A percentile compares a stretch with the other conserved stretches of the same genome.
phyloP scores from a whole-genome alignment of 2,888 invertebrate genomes.

The Ecliptopera silaceata region DNA sequence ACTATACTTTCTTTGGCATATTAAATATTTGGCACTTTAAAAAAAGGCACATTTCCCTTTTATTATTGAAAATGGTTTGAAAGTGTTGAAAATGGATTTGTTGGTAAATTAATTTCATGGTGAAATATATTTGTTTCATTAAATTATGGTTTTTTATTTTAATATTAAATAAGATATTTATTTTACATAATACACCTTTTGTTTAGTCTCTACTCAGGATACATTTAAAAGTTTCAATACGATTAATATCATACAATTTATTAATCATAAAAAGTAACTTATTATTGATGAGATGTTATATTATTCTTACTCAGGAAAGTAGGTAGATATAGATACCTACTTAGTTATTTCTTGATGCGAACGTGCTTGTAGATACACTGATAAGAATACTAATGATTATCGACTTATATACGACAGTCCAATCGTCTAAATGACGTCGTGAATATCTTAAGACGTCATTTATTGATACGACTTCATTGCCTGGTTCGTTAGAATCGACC shows the following conservation, averaged over 20 bases:
- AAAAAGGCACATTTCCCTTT: slow-evolving; percentile 81
- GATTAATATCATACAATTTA: no score
- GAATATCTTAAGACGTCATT: no score
- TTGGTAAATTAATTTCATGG: slow-evolving; percentile 83
- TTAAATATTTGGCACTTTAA: slow-evolving; percentile 82
- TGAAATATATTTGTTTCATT: slow-evolving; percentile 84
- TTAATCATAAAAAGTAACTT: no score
- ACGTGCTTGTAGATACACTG: slow-evolving; percentile 28
- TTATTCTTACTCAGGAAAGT: slow-evolving; percentile 28
- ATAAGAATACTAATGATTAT: slow-evolving; percentile 32
- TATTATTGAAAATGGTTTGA: slow-evolving; percentile 81
- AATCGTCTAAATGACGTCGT: no score
- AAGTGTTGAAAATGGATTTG: slow-evolving; percentile 84
- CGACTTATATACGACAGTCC: no score
- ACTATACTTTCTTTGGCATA: slow-evolving; percentile 65
- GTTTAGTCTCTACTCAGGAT: no score
- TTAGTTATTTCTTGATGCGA: slow-evolving; percentile 38
- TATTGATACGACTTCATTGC: no score
- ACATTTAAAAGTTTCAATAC: no score
- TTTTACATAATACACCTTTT: no score
- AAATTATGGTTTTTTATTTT: slow-evolving; percentile 66
- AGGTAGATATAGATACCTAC: slow-evolving; percentile 9
- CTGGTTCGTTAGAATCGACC: no score
- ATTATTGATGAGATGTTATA: slow-evolving; percentile 35
- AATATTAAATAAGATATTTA: no score